Evolutionary conservation across 2,888 invertebrate species (phyloP).

Genomic region (Dexiosoma caninum): DNA sequence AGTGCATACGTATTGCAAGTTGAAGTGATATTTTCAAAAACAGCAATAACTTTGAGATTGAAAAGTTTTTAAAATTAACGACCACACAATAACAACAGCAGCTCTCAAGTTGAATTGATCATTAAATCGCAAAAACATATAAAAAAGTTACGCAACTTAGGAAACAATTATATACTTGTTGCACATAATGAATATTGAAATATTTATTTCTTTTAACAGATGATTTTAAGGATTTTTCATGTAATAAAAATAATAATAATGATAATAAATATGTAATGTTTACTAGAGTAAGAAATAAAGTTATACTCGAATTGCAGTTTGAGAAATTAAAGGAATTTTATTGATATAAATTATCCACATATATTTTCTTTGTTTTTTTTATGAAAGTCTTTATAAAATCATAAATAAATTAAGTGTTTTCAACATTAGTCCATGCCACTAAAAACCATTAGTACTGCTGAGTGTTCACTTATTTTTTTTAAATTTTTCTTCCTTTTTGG

Average conservation of each 20-base stretch:
- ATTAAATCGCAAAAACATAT: constrained; percentile 1
- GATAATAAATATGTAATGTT: not conserved
- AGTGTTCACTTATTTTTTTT: not conserved
- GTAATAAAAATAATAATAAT: constrained; percentile 9
- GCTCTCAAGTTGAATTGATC: not conserved
- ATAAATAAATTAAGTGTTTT: constrained; percentile 46
- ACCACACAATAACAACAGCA: not conserved
- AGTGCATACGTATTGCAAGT: not conserved
- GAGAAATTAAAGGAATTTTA: not conserved
- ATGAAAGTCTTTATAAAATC: constrained; percentile 6
- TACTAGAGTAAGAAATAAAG: not conserved
- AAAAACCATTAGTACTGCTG: constrained; percentile 24
- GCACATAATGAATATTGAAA: not conserved
- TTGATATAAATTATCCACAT: too few relatives aligned
- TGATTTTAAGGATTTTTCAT: not conserved
- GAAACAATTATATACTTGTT: constrained; percentile 16
- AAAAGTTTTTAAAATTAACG: not conserved
- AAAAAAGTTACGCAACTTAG: not conserved
- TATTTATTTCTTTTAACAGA: not conserved
- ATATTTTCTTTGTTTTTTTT: too few relatives aligned
- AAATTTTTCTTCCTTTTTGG: not conserved
- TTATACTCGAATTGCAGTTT: not conserved
- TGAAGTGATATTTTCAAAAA: not conserved
- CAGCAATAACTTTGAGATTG: not conserved
- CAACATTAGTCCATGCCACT: constrained; percentile 17